Evolutionary conservation across 2,113 vertebrate species (phyloP).

Genomic region (Nycticryphes semicollaris): DNA sequence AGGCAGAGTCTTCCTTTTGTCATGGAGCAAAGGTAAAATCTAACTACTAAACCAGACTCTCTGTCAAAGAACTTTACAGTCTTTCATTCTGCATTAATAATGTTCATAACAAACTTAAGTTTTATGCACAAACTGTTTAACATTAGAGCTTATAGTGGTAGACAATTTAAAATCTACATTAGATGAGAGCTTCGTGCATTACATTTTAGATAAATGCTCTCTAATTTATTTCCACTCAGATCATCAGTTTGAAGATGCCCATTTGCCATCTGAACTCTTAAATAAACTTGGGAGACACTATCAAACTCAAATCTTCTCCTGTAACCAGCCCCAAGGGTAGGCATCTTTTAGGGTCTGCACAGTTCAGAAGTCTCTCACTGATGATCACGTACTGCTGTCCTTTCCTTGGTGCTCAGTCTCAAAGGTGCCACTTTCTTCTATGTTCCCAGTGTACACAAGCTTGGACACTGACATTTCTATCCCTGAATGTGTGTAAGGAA

Average conservation of each 20-base stretch:
- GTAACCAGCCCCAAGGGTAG: background rate
- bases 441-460: background rate
- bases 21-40: background rate
- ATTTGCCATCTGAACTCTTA: background rate
- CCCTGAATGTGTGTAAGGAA: background rate
- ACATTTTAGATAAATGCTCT: background rate
- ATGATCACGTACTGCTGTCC: background rate
- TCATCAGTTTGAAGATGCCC: background rate
- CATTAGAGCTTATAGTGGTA: background rate
- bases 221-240: background rate
- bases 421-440: background rate
- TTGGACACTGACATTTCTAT: background rate
- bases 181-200: background rate
- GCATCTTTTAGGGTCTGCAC: background rate
- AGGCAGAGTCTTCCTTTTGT: background rate
- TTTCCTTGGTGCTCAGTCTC: background rate
- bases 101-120: background rate
- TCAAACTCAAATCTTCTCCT: background rate
- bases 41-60: background rate
- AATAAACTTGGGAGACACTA: background rate
- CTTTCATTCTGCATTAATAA: background rate
- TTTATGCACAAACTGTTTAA: background rate
- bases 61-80: background rate
- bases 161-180: background rate
- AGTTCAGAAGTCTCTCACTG: background rate